Evolutionary conservation across 2,888 invertebrate genomes (phyloP).

Genomic region (Dynastes maya): DNA sequence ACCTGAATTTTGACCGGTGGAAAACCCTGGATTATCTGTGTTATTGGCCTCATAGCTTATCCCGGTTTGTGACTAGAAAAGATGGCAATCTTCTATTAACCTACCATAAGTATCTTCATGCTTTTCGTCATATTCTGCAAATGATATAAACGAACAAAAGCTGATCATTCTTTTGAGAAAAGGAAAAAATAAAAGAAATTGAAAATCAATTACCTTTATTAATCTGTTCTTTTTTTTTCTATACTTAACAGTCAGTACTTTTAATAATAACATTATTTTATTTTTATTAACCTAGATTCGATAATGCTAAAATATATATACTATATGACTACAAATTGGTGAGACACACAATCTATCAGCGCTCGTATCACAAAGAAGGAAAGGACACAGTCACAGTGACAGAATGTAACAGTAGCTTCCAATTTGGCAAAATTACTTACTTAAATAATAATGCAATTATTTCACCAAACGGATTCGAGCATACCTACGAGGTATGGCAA

Average conservation of each 20-base stretch:
- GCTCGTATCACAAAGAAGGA: conserved; percentile 36
- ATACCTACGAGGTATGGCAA: no score
- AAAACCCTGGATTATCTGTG: no score
- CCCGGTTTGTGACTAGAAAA: no score
- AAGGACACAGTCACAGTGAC: conserved; percentile 33
- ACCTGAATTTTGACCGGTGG: no score
- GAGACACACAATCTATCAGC: conserved; percentile 37
- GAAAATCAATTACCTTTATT: conserved; percentile 34
- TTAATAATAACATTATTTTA: conserved; percentile 11
- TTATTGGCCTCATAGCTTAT: no score
- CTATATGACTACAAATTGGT: conserved; percentile 9
- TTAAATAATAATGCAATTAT: no score
- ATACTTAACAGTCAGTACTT: conserved; percentile 27
- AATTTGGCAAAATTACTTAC: background rate
- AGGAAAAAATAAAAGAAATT: background rate
- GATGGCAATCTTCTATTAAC: no score
- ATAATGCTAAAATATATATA: conserved; percentile 24
- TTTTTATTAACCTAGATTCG: conserved; percentile 25
- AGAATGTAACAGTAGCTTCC: conserved; percentile 8
- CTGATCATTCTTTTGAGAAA: no score
- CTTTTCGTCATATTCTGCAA: no score
- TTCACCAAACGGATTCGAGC: no score
- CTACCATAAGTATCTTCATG: no score
- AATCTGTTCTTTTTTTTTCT: background rate
- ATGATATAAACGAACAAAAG: no score